Evolutionary conservation across 2,113 vertebrate genomes (phyloP), one percentile per base, ranked within the genome.

Genomic region (Chaetops frenatus): DNA sequence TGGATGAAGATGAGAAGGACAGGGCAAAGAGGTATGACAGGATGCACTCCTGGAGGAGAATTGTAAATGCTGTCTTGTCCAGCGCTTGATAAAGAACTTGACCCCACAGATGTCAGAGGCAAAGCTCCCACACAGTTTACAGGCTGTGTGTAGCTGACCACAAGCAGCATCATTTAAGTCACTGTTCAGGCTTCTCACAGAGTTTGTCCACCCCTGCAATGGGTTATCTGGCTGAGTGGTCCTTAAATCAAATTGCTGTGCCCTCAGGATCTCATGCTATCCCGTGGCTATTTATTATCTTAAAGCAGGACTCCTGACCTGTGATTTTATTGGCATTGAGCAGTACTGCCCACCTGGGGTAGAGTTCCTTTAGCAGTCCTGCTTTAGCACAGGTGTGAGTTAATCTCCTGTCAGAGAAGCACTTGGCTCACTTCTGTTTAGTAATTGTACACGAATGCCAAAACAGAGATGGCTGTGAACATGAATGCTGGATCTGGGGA

Each of bases 1-100:
- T 99, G 98, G 99, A 99, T 77, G 99, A 99, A 97, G 98, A 99
- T 98, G 99, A 99, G 95, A 99, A 99, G 96, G 99, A 99, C 97
- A 98, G 98, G 96, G 98, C 98, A 97, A 99, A 99, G 98, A 99
- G 99, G 99, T 99, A 98, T 8, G 87, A 44, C 15, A 36, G 54
- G 31, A 20, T 50, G 35, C 21, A 23, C 3, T n/a, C n/a, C 28
- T 10, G 1, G 33, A 29, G 65, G 13, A 35, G 54, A 60, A 27
- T 0, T 73, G 23, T 51, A 69, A 90, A 81, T 60, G 23, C 11
- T 54, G 22, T 69, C 47, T 44, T 86, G 35, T 65, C 20, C 5
- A 3, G 22, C 62, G 76, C 81, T 29, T 74, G 65, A 8, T 66
- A 90, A 64, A 71, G 38, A 80, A n/a, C 33, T 42, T 38, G 47